A percentile compares a stretch with the other conserved stretches of the same genome.
Conservation (phyloP, 1,140 invertebrate genomes). For the Pseudomyrmex dendroicus region DNA sequence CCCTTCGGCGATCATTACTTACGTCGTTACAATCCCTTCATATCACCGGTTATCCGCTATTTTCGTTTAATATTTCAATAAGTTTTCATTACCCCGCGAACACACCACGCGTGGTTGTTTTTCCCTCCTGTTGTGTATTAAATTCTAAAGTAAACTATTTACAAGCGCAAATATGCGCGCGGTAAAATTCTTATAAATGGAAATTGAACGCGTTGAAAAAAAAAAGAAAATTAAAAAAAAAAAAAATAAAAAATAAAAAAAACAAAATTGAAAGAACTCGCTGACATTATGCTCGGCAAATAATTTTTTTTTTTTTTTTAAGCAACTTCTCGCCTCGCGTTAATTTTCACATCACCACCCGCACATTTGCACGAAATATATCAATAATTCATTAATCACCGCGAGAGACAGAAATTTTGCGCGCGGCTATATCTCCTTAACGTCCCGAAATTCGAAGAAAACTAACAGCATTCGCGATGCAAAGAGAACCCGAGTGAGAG, state of each 20-base stretch:
- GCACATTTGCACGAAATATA: neutral
- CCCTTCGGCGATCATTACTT: conserved; percentile 31
- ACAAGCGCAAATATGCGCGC: neutral
- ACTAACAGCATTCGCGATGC: conserved; percentile 6
- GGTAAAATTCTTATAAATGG: neutral
- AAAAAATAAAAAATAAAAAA: too few species aligned
- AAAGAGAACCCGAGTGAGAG: neutral
- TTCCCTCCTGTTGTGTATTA: neutral
- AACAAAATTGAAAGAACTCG: too few species aligned
- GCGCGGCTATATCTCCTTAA: too few species aligned
- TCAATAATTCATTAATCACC: too few species aligned
- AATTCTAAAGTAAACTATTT: neutral
- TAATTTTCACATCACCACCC: neutral
- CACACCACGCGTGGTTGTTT: neutral
- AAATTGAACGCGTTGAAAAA: neutral
- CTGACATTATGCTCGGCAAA: too few species aligned
- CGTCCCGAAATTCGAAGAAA: neutral
- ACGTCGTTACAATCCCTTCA: neutral
- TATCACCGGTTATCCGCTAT: neutral
- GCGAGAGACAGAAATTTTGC: too few species aligned
- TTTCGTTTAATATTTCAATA: neutral
- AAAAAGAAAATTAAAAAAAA: too few species aligned
- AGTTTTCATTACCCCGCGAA: neutral
- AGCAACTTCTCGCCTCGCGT: neutral
- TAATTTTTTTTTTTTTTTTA: too few species aligned